Conservation (phyloP, 1,140 invertebrate species). For the Ceratina australensis region DNA sequence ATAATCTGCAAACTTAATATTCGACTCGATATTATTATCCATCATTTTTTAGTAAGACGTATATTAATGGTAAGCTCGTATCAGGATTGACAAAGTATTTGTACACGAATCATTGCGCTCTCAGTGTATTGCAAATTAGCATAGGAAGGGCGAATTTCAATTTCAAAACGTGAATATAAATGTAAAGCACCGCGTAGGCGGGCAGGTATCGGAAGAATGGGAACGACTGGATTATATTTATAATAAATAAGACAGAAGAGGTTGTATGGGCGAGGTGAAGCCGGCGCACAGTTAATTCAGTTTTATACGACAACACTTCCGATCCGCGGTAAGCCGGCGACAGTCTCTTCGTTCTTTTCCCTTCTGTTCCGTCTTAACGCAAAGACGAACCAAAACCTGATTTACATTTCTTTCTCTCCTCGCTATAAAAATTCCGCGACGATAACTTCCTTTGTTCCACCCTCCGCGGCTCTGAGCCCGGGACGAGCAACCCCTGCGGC, state of each 20-base stretch:
- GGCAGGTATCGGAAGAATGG: background rate
- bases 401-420: constrained; percentile 78
- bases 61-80: too few species aligned
- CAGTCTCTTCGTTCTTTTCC: constrained; percentile 36
- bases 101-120: too few species aligned
- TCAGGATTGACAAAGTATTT: too few species aligned
- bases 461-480: constrained; percentile 64
- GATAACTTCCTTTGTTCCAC: constrained; percentile 79
- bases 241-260: constrained; percentile 38
- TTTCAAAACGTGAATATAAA: constrained; percentile 11
- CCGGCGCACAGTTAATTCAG: constrained; percentile 42
- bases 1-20: too few species aligned
- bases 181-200: constrained; percentile 1
- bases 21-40: too few species aligned
- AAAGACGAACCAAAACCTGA: constrained; percentile 70
- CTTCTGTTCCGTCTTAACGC: constrained; percentile 45
- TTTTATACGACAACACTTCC: constrained; percentile 50
- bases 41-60: too few species aligned
- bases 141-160: background rate
- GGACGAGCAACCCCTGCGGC: constrained; percentile 64
- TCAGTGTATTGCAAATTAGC: background rate
- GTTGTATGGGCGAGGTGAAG: constrained; percentile 1
- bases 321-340: constrained; percentile 45
- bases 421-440: constrained; percentile 79
- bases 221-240: constrained; percentile 23